These are phyloP conservation scores for Meteorus colon DNA, from an alignment of 2,888 invertebrate genomes.

Conservation along the genomic window DNA sequence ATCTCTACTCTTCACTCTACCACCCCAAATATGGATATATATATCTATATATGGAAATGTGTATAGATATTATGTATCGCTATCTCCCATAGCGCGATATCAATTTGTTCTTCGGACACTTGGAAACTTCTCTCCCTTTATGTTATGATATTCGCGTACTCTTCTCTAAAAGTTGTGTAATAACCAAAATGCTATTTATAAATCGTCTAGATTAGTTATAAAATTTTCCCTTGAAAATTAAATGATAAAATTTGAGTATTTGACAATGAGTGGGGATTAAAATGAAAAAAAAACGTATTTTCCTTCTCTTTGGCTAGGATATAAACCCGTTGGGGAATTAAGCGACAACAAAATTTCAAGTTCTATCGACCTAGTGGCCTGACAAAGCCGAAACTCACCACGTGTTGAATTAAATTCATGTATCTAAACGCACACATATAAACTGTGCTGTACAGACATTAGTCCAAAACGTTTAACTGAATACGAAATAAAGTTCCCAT, in stretches of 20 bases:
- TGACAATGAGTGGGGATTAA: too few relatives aligned
- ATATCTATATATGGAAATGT: neutral
- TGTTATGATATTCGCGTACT: too few relatives aligned
- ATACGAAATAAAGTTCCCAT: conserved; percentile 63
- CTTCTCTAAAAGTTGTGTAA: too few relatives aligned
- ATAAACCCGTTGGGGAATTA: conserved; percentile 13
- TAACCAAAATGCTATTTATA: too few relatives aligned
- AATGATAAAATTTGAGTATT: too few relatives aligned
- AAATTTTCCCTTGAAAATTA: too few relatives aligned
- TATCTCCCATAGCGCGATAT: neutral
- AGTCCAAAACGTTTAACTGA: conserved; percentile 51
- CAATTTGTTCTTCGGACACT: neutral
- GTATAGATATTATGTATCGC: neutral
- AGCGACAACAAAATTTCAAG: conserved; percentile 18
- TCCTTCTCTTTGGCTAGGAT: neutral
- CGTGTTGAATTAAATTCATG: conserved; percentile 63
- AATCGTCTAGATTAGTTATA: too few relatives aligned
- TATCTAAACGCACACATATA: conserved; percentile 38
- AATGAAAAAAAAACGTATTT: neutral
- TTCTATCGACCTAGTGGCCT: conserved; percentile 53
- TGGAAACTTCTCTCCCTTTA: too few relatives aligned
- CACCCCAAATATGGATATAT: neutral
- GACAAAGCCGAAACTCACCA: conserved; percentile 53
- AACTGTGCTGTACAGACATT: neutral
- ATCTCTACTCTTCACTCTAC: conserved; percentile 19